Percentiles rank a stretch among this genome's conserved stretches.
Evolutionary conservation across 2,113 vertebrate genomes (phyloP).

Genomic region (Crotalus horridus): DNA sequence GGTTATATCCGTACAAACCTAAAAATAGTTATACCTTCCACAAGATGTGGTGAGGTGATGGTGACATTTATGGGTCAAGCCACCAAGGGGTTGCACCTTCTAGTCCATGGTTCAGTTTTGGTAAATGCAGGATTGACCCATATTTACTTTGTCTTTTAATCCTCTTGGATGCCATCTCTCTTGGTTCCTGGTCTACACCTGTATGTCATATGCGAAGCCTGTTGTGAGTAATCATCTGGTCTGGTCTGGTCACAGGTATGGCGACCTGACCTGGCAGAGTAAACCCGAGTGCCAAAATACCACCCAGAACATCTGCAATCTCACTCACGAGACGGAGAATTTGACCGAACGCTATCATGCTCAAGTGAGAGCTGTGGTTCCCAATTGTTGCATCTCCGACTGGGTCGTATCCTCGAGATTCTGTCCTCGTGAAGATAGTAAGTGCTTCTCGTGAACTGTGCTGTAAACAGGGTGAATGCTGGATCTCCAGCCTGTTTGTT

Average conservation of each 20-base stretch:
- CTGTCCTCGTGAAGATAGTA: slow-evolving; percentile 62
- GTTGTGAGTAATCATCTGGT: not conserved
- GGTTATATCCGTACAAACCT: not conserved
- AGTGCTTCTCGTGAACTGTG: slow-evolving; percentile 21
- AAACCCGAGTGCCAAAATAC: slow-evolving; percentile 68
- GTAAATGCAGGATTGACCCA: not conserved
- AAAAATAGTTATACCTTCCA: not conserved
- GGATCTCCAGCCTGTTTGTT: not conserved
- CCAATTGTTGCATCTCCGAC: not conserved
- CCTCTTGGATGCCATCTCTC: not conserved
- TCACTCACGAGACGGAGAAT: slow-evolving; percentile 61
- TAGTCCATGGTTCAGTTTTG: not conserved
- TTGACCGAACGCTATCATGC: slow-evolving; percentile 56
- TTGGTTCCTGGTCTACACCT: not conserved
- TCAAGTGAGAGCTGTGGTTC: slow-evolving; percentile 47
- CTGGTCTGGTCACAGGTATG: slow-evolving; percentile 63
- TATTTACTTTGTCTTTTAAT: not conserved
- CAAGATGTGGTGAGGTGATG: not conserved
- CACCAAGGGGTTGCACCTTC: not conserved
- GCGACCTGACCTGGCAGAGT: slow-evolving; percentile 56
- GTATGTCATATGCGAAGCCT: no score
- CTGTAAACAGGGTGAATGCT: not conserved
- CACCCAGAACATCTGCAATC: slow-evolving; percentile 64
- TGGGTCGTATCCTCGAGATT: slow-evolving; percentile 61
- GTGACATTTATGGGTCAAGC: not conserved